Percentiles rank a stretch among this genome's conserved stretches.
Conservation (phyloP, 2,113 vertebrate genomes). For the Nanorana parkeri region DNA sequence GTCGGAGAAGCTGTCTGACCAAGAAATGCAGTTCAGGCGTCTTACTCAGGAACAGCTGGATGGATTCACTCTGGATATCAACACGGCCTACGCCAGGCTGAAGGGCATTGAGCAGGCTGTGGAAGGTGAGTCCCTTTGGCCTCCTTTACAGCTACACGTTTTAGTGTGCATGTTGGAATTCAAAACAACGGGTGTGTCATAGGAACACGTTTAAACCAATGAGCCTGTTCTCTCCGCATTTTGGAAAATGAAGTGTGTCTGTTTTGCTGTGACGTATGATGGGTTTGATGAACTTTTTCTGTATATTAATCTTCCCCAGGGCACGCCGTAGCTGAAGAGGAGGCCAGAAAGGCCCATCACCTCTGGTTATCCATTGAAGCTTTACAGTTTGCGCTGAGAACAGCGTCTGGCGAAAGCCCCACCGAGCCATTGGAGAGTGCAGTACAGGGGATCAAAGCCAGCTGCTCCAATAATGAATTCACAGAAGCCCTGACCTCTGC, state of each 20-base stretch:
- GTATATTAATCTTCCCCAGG: slow-evolving; percentile 69
- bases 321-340: slow-evolving; percentile 87
- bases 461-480: slow-evolving; percentile 81
- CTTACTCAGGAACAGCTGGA: slow-evolving; percentile 93
- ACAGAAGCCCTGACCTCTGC: slow-evolving; percentile 80
- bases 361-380: slow-evolving; percentile 97
- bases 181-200: too few species aligned
- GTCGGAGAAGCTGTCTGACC: slow-evolving; percentile 84
- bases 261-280: too few species aligned
- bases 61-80: slow-evolving; percentile 94
- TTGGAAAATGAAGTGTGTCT: too few species aligned
- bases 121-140: slow-evolving; percentile 92
- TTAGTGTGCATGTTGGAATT: too few species aligned
- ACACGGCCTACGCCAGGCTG: slow-evolving; percentile 88
- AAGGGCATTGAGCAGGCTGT: slow-evolving; percentile 95
- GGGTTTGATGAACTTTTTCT: too few species aligned
- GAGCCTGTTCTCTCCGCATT: too few species aligned
- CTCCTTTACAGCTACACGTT: too few species aligned
- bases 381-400: slow-evolving; percentile 82
- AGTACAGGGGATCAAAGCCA: slow-evolving; percentile 77
- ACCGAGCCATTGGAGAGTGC: slow-evolving; percentile 81
- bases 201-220: too few species aligned
- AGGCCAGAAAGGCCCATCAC: slow-evolving; percentile 89
- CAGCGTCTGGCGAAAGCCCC: slow-evolving; percentile 72
- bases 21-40: slow-evolving; percentile 86